A percentile compares a stretch with the other conserved stretches of the same genome.
phyloP scores from a whole-genome alignment of 2,113 vertebrate genomes.

The Formicarius rufipectus region DNA sequence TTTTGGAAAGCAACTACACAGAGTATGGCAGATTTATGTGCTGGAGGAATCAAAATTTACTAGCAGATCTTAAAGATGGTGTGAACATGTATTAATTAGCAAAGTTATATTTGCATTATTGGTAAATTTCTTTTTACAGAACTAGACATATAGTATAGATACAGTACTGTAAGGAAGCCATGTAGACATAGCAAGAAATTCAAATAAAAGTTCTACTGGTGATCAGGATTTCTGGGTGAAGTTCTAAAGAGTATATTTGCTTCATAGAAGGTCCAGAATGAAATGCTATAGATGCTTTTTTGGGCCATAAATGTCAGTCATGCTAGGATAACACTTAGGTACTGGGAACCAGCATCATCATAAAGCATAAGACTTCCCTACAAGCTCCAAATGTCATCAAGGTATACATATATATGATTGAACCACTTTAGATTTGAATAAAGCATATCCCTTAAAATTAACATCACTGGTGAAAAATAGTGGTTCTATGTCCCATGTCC shows the following conservation, averaged over 20 bases:
- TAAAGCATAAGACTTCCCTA: background rate
- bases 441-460: background rate
- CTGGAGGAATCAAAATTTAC: slow-evolving; percentile 46
- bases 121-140: slow-evolving; percentile 9
- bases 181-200: background rate
- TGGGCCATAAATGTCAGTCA: background rate
- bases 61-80: background rate
- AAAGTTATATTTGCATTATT: background rate
- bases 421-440: background rate
- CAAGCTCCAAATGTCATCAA: background rate
- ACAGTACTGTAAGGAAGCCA: background rate
- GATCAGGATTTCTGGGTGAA: background rate
- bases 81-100: slow-evolving; percentile 10
- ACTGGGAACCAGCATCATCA: background rate
- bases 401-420: background rate
- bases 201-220: background rate
- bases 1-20: slow-evolving; percentile 25
- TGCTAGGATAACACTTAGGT: background rate
- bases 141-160: background rate
- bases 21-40: slow-evolving; percentile 1
- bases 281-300: background rate
- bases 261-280: background rate
- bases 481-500: background rate
- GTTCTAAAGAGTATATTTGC: background rate
- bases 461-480: background rate